Base-by-base conservation (phyloP, 1,140 invertebrate species). In the Vanessa atalanta region DNA sequence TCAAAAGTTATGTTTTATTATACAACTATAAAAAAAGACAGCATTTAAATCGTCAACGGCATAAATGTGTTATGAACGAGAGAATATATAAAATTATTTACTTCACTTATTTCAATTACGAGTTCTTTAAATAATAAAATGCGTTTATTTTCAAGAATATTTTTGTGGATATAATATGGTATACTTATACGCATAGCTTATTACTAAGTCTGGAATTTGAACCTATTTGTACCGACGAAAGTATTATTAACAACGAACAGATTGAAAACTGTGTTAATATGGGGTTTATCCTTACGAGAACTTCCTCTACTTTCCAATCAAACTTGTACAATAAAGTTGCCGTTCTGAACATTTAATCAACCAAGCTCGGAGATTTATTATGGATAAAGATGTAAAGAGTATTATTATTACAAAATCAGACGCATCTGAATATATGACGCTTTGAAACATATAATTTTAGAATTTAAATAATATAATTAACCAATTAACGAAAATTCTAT, bases 311-410 rank as follows among this genome's bases (percentile, higher is more conserved):
- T 83, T 83, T 84, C 84, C 83, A 86, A 86, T 88, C 83, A 83
- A 88, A 88, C 78, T 88, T 86, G 73, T 76, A 81, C 81, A 81
- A 85, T 86, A 83, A 84, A 84, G 79, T 84, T 80, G 77, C 71
- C 69, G 57, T 78, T 73, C 79, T 80, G 79, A 86, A 85, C 82
- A 87, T 82, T 81, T 87, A 85, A 88, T 88, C 84, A 88, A 80
- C 55, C 57, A 37, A 37, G 57, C 68, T 37, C 57, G 43, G 47
- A 70, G 11, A 61, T 70, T 61, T 69, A 61, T 69, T 47, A 61
- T 15, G 20, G 43, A 20, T 37, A 57, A 23, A 57, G 26, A 61
- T 12, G 15, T 61, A 23, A 61, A 43, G 13, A 61, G 26, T 61
- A 37, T 61, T 23, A 55, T 55, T 55, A 23, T 5, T 53, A 53